Evolutionary conservation across 2,113 vertebrate genomes (phyloP).

Genomic region (Eudorcas thomsonii): DNA sequence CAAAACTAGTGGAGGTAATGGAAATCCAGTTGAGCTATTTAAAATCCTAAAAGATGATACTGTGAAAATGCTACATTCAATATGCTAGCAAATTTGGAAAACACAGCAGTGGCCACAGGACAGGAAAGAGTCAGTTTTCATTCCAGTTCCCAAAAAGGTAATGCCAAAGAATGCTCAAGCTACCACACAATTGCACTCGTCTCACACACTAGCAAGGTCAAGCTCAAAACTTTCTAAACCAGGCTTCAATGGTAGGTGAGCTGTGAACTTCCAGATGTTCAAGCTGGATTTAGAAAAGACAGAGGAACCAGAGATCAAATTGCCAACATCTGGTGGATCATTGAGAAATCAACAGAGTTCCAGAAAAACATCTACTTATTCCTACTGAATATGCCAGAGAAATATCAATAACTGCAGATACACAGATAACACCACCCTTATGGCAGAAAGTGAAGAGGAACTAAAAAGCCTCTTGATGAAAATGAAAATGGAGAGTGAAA

Average conservation of each 20-base stretch:
- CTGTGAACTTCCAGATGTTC: background rate
- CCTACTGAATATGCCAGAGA: background rate
- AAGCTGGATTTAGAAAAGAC: background rate
- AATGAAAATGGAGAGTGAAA: too few species aligned
- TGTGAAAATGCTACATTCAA: background rate
- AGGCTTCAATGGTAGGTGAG: background rate
- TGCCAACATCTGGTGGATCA: background rate
- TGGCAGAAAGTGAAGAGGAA: too few species aligned
- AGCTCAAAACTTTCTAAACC: background rate
- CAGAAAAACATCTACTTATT: background rate
- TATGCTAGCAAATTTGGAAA: background rate
- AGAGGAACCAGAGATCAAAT: background rate
- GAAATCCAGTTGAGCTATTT: background rate
- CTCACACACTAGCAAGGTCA: background rate
- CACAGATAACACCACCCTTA: too few species aligned
- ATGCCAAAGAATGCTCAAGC: background rate
- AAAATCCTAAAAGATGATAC: background rate
- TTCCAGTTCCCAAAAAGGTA: background rate
- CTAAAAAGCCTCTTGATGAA: too few species aligned
- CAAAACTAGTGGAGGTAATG: background rate
- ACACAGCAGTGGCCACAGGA: background rate
- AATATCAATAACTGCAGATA: too few species aligned
- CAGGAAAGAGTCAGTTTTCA: background rate
- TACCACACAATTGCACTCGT: background rate
- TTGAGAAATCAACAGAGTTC: background rate